Conservation (phyloP, 2,888 invertebrate species). For the Kryphioiulus occultus region DNA sequence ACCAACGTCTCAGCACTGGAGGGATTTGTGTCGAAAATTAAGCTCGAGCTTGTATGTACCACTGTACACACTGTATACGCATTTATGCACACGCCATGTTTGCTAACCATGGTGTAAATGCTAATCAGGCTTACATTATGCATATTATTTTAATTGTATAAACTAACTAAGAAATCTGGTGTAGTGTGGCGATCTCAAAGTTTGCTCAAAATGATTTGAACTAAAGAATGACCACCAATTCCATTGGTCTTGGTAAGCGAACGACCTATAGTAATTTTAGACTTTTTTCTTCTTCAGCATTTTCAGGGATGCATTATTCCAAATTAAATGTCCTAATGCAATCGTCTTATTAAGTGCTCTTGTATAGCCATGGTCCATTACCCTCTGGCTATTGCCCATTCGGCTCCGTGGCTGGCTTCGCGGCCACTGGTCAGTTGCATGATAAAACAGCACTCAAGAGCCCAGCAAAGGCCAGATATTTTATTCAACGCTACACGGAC, state of each 20-base stretch:
- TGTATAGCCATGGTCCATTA: conserved; percentile 1
- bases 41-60: no score
- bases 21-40: background rate
- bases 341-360: background rate
- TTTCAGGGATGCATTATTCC: background rate
- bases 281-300: background rate
- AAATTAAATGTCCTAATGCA: background rate
- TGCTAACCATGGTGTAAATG: no score
- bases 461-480: background rate
- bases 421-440: background rate
- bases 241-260: background rate
- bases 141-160: no score
- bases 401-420: background rate
- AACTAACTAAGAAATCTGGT: no score
- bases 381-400: conserved; percentile 17
- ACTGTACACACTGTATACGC: no score
- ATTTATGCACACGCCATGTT: no score
- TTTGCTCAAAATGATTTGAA: no score
- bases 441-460: conserved; percentile 2
- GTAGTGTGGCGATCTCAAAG: no score
- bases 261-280: background rate
- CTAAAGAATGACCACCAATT: background rate
- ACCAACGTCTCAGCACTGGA: background rate
- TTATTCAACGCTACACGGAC: background rate
- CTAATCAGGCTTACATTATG: no score